phyloP scores from a whole-genome alignment of 1,140 invertebrate species.

The Philotrypesis tridentata region DNA sequence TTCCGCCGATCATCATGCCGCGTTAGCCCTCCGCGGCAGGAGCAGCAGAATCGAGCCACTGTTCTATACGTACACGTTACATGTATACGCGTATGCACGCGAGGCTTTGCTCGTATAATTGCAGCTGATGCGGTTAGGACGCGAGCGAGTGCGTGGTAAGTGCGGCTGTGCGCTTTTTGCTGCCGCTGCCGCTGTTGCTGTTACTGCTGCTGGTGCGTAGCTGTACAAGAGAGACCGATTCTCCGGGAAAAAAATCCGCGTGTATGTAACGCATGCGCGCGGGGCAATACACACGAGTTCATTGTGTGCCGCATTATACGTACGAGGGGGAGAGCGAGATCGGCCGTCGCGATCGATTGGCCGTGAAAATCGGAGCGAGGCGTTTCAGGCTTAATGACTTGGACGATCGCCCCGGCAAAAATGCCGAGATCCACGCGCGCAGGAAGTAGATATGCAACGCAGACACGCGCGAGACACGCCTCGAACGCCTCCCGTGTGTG shows the following conservation, averaged over 20 bases:
- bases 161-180: no score
- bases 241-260: no score
- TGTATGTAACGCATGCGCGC: no score
- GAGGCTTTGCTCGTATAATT: not conserved
- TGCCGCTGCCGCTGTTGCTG: no score
- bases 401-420: not conserved
- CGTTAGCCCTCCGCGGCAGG: not conserved
- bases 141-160: no score
- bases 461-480: not conserved
- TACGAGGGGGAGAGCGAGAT: not conserved
- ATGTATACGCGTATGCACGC: not conserved
- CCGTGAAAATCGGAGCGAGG: conserved; percentile 11
- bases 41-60: no score
- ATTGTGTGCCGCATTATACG: not conserved
- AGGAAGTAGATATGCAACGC: not conserved
- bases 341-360: not conserved
- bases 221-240: no score
- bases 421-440: not conserved
- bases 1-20: not conserved
- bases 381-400: not conserved
- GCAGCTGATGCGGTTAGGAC: not conserved
- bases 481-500: no score
- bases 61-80: no score
- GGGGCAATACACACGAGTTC: not conserved
- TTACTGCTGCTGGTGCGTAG: no score